Percentiles rank a stretch among this genome's conserved stretches.
Conservation (phyloP, 2,113 vertebrate genomes). For the Pogona vitticeps region DNA sequence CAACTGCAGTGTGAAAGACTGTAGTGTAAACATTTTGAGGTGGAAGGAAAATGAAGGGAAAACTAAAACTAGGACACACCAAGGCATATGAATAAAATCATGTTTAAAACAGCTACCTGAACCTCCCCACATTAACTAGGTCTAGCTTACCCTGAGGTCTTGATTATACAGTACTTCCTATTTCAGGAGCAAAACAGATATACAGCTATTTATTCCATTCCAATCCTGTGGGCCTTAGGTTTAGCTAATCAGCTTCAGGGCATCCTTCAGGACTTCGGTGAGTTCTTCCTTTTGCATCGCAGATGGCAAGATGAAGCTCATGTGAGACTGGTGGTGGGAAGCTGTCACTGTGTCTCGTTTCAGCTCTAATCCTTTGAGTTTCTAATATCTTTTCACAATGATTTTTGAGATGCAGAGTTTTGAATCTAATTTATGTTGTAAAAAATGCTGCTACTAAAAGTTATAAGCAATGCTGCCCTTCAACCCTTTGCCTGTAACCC, state of each 20-base stretch:
- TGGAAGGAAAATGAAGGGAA: background rate
- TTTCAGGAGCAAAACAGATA: background rate
- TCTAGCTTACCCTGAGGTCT: slow-evolving; percentile 3
- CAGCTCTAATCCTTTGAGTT: background rate
- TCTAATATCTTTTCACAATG: background rate
- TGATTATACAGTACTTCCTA: background rate
- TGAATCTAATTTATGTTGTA: background rate
- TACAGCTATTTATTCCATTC: background rate
- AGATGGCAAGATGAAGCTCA: background rate
- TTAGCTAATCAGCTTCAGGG: background rate
- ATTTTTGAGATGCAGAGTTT: background rate
- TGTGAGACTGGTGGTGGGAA: background rate
- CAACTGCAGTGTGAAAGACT: background rate
- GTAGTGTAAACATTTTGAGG: background rate
- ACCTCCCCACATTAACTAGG: slow-evolving; percentile 7
- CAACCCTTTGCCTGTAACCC: background rate
- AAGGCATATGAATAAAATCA: background rate
- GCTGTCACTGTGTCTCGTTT: background rate
- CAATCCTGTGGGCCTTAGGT: background rate
- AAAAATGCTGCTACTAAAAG: background rate
- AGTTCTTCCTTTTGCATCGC: background rate
- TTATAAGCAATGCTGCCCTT: background rate
- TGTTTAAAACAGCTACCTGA: background rate
- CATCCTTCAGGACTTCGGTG: background rate
- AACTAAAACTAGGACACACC: background rate